Evolutionary conservation across 2,113 vertebrate species (phyloP).

Genomic region (Dipodomys stephensi): DNA sequence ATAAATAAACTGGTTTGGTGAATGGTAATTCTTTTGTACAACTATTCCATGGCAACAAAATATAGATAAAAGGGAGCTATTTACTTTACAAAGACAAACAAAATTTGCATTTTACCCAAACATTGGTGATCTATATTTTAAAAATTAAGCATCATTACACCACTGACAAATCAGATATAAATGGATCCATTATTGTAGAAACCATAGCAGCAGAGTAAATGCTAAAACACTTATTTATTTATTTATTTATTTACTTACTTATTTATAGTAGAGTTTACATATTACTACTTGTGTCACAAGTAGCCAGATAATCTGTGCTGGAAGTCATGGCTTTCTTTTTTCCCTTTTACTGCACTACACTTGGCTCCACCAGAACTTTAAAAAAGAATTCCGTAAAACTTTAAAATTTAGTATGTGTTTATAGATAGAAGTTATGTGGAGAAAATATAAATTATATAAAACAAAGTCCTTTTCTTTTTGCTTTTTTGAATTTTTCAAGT

Average conservation of each 20-base stretch:
- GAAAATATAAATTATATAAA: neutral
- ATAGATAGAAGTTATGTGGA: neutral
- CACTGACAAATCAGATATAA: slow-evolving; percentile 34
- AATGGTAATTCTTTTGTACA: too few relatives aligned
- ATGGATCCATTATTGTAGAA: neutral
- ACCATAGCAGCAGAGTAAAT: neutral
- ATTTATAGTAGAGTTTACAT: too few relatives aligned
- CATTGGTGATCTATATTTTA: slow-evolving; percentile 14
- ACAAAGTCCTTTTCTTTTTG: too few relatives aligned
- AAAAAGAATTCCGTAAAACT: neutral
- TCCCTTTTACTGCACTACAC: too few relatives aligned
- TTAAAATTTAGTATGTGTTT: slow-evolving; percentile 8
- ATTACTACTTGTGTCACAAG: too few relatives aligned
- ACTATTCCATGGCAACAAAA: too few relatives aligned
- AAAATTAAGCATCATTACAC: slow-evolving; percentile 2
- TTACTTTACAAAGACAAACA: too few relatives aligned
- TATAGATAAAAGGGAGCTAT: too few relatives aligned
- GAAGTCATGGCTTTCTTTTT: too few relatives aligned
- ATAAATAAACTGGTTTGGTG: too few relatives aligned
- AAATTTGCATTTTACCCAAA: slow-evolving; percentile 45
- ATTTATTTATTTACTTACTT: neutral
- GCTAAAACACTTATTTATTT: neutral
- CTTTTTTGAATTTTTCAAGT: too few relatives aligned
- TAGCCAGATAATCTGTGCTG: too few relatives aligned
- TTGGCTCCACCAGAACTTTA: neutral